Percentiles rank a stretch among this genome's conserved stretches.
Evolutionary conservation across 2,797 vertebrate genomes (phyloP).

Genomic region (Sebastiscus tertius): DNA sequence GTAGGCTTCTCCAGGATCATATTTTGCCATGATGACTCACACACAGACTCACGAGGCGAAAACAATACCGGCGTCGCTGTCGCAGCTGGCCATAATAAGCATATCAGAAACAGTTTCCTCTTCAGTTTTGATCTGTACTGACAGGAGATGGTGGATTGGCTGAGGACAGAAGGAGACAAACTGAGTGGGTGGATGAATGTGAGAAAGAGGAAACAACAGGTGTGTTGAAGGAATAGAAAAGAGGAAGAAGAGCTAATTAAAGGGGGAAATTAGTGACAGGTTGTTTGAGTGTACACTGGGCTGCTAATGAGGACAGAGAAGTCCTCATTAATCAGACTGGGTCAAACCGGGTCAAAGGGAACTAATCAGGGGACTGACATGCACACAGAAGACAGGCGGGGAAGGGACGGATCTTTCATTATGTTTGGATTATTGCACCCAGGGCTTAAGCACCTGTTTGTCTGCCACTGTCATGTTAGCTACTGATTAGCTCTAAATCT

Average conservation of each 20-base stretch:
- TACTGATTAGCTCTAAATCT: neutral
- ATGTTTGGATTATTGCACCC: constrained; percentile 39
- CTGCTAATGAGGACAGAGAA: constrained; percentile 47
- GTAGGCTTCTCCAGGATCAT: too few relatives aligned
- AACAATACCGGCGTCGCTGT: neutral
- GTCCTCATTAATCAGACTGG: constrained; percentile 37
- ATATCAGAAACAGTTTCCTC: constrained; percentile 6
- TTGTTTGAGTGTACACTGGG: constrained; percentile 6
- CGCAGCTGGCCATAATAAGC: neutral
- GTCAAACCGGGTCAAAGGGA: constrained; percentile 54
- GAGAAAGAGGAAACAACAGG: constrained; percentile 18
- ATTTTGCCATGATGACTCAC: too few relatives aligned
- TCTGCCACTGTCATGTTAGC: neutral
- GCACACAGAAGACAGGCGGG: constrained; percentile 17
- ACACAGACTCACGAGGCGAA: too few relatives aligned
- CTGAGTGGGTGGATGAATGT: constrained; percentile 2
- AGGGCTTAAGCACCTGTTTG: constrained; percentile 26
- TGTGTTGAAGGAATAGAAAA: neutral
- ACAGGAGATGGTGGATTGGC: constrained; percentile 33
- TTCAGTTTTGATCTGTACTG: constrained; percentile 37
- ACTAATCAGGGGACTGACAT: constrained; percentile 37
- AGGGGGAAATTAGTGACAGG: constrained; percentile 13
- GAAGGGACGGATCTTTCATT: constrained; percentile 50
- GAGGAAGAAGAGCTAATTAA: constrained; percentile 5
- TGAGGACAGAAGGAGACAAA: neutral